A percentile compares a stretch with the other conserved stretches of the same genome.
Evolutionary conservation across 2,888 invertebrate genomes (phyloP).

Genomic region (Caenorhabditis sp.): DNA sequence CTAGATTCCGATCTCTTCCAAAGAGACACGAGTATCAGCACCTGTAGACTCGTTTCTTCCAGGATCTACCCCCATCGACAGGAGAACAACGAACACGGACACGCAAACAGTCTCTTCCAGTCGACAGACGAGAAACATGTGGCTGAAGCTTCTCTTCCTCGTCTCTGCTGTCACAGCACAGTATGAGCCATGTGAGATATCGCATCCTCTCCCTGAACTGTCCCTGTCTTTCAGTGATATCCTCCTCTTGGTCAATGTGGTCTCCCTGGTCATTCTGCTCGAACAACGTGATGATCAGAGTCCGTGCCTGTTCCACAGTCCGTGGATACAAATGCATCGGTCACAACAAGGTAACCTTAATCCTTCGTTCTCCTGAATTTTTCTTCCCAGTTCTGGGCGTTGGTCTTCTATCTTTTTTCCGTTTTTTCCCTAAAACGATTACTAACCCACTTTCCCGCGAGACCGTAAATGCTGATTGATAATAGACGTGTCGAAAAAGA

Average conservation of each 20-base stretch:
- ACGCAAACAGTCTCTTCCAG: neutral
- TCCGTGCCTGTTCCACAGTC: constrained; percentile 83
- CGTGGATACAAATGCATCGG: constrained; percentile 82
- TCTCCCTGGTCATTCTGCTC: constrained; percentile 82
- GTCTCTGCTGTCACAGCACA: constrained; percentile 27
- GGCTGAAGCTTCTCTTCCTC: constrained; percentile 34
- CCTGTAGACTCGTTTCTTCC: constrained; percentile 8
- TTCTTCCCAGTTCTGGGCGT: constrained; percentile 41
- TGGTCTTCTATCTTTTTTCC: constrained; percentile 33
- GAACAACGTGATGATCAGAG: constrained; percentile 78
- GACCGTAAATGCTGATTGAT: constrained; percentile 38
- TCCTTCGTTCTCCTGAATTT: neutral
- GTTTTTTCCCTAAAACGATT: constrained; percentile 41
- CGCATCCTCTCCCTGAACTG: neutral
- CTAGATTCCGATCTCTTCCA: constrained; percentile 40
- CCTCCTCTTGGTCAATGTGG: constrained; percentile 82
- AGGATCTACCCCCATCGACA: constrained; percentile 7
- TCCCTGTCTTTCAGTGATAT: constrained; percentile 70
- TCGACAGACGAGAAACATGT: constrained; percentile 17
- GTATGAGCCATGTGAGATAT: constrained; percentile 58
- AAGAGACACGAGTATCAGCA: constrained; percentile 18
- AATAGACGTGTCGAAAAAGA: constrained; percentile 50
- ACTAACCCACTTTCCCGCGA: constrained; percentile 46
- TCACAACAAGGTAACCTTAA: constrained; percentile 74
- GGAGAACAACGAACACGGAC: neutral